Evolutionary conservation across 64 coral and sea anemone species (phyloP), one percentile per base, ranked within the genome.

Genomic region (Hydrozoanthus tunicans): DNA sequence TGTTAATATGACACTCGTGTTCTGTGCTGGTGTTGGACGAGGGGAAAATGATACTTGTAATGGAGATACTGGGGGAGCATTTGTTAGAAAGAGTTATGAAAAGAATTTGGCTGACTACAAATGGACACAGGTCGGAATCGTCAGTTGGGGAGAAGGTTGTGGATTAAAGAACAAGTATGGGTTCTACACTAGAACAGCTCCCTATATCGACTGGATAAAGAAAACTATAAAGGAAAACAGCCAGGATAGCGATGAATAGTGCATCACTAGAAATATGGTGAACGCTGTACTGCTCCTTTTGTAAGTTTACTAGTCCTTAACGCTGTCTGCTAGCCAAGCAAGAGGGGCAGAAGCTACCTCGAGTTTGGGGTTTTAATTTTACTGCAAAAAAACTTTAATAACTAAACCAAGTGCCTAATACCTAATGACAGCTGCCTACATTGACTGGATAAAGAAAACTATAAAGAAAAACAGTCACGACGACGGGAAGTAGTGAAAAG

Each of bases 71-170:
- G 90, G 94, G 15, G 90, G 94, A 25, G 77, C 88, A 6, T 95
- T 95, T 74, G 78, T 95, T 0, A 79, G 90, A 7, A 14, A 89
- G 10, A 70, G 62, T 14, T 70, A 6, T n/a, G 61, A 64, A 1
- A 53, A 13, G 8, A 51, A 2, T 0, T n/a, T 14, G 2, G 17
- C 26, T 0, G 20, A 32, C 8, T 64, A 23, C 17, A 63, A 74
- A 7, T 95, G 90, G 90, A 79, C 80, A 6, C 68, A 79, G 3
- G 83, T 73, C 15, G 94, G 94, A 0, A 56, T 95, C 4, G 90
- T 95, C 59, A 91, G 89, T 10, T 95, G 94, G 94, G 94, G 94
- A 1, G 56, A 24, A 26, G 94, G 90, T 9, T 95, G 94, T 53
- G 94, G 76, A 8, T 23, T 62, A 9, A 66, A 91, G 17, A 32